Percentiles rank a stretch among this genome's conserved stretches.
phyloP scores from a whole-genome alignment of 2,888 invertebrate genomes.

The Frankliniella intonsa region DNA sequence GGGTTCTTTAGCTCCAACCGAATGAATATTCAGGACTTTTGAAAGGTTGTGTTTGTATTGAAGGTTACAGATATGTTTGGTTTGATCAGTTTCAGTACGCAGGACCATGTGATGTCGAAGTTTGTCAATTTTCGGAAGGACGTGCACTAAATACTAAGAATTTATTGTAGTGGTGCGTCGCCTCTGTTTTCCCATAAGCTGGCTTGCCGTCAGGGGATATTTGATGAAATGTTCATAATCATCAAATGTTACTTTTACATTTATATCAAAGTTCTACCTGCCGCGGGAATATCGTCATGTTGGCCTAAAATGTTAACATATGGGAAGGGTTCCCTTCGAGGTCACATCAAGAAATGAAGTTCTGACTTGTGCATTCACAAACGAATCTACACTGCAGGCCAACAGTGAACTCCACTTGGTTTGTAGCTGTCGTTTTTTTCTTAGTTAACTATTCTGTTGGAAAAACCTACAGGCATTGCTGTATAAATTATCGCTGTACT shows the following conservation, averaged over 20 bases:
- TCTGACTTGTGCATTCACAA: neutral
- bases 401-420: neutral
- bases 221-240: neutral
- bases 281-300: neutral
- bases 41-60: slow-evolving; percentile 5
- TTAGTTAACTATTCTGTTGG: neutral
- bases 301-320: neutral
- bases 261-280: neutral
- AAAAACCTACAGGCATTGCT: no score
- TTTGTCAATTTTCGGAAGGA: neutral
- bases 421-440: neutral
- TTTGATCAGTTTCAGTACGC: neutral
- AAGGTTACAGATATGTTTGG: neutral
- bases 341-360: neutral
- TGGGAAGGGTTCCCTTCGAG: neutral
- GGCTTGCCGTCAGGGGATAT: neutral
- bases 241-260: neutral
- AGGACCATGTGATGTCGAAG: neutral
- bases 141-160: slow-evolving; percentile 1
- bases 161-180: neutral
- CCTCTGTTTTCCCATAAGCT: neutral
- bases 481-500: no score
- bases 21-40: neutral
- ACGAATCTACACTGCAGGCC: neutral
- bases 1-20: neutral